Conservation (phyloP, 2,797 vertebrate genomes). For the Crocodylus rhombifer region DNA sequence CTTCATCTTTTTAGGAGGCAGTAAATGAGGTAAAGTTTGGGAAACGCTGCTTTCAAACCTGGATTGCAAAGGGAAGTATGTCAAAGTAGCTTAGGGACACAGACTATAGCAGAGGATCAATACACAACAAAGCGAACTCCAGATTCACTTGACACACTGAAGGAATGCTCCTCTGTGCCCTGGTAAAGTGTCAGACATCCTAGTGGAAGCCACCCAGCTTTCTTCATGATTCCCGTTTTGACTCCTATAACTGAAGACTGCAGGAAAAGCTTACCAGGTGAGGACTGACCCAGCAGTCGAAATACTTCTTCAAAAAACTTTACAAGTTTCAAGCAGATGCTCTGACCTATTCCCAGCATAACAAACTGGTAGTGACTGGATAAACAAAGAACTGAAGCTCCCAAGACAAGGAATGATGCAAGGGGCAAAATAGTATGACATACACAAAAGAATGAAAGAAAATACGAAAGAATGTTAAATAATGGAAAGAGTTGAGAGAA, state of each 20-base stretch:
- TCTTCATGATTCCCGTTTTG: not conserved
- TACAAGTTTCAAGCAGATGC: not conserved
- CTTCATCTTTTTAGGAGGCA: conserved; percentile 2
- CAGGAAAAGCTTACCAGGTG: not conserved
- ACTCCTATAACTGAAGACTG: conserved; percentile 12
- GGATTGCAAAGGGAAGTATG: not conserved
- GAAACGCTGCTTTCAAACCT: not conserved
- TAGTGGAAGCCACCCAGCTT: not conserved
- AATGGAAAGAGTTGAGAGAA: not conserved
- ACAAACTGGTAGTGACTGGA: not conserved
- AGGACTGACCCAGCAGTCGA: not conserved
- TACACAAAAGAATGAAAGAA: not conserved
- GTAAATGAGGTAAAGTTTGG: not conserved
- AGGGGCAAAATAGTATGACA: not conserved
- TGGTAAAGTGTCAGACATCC: not conserved
- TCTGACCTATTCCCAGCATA: not conserved
- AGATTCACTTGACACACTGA: not conserved
- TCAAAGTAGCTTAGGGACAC: not conserved
- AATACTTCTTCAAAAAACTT: not conserved
- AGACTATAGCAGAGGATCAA: not conserved
- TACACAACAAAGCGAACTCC: not conserved
- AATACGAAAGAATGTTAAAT: not conserved
- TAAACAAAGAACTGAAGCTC: not conserved
- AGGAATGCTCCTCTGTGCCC: not conserved
- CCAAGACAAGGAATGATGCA: rapidly evolving